Conservation (phyloP, 2,797 vertebrate genomes). For the Sebastes kiyomatsui region DNA sequence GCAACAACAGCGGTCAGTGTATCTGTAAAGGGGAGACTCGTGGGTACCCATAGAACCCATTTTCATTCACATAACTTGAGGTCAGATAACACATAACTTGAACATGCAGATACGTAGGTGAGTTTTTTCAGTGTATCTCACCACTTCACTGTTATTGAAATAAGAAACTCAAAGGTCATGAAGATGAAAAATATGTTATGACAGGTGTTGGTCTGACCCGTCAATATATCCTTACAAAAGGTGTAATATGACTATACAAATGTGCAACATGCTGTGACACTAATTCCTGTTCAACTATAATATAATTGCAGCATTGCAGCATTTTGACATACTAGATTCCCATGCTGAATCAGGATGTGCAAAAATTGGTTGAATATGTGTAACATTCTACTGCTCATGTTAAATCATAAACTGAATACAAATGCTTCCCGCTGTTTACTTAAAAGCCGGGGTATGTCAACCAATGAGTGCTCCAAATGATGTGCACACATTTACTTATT, state of each 20-base stretch:
- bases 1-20: too few relatives aligned
- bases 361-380: not conserved
- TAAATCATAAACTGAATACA: conserved; percentile 3
- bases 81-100: too few relatives aligned
- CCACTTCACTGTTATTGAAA: not conserved
- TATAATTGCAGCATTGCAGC: not conserved
- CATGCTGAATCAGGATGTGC: not conserved
- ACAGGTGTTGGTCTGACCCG: not conserved
- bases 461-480: conserved; percentile 10
- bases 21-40: too few relatives aligned
- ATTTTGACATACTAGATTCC: not conserved
- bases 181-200: not conserved
- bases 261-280: not conserved
- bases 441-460: conserved; percentile 17
- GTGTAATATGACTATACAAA: not conserved
- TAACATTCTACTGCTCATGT: not conserved
- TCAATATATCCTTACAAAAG: not conserved
- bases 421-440: conserved; percentile 23
- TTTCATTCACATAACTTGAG: too few relatives aligned
- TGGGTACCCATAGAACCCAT: too few relatives aligned
- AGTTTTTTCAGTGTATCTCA: not conserved
- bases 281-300: not conserved
- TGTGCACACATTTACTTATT: conserved; percentile 29
- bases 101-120: not conserved
- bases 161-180: not conserved